Evolutionary conservation across 2,888 invertebrate species (phyloP).

Genomic region (Oscheius sp.): DNA sequence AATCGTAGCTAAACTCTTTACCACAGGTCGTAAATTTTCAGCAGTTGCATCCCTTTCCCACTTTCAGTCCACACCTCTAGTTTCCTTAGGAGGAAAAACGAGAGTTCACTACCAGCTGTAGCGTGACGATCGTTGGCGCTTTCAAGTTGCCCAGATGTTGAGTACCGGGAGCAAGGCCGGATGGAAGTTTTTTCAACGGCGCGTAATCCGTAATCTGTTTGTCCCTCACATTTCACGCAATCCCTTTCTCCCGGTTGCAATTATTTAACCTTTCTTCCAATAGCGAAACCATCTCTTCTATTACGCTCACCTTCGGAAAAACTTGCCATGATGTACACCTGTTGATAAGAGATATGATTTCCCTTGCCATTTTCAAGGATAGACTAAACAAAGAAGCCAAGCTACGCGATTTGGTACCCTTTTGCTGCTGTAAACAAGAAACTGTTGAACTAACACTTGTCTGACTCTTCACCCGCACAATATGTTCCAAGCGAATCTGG

Average conservation of each 20-base stretch:
- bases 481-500: background rate
- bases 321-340: background rate
- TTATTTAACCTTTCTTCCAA: constrained; percentile 6
- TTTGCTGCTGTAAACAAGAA: constrained; percentile 13
- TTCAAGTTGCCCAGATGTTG: constrained; percentile 5
- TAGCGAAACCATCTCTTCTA: background rate
- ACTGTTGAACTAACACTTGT: constrained; percentile 12
- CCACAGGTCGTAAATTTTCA: constrained; percentile 20
- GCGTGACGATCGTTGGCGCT: background rate
- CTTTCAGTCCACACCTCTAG: constrained; percentile 20
- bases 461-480: background rate
- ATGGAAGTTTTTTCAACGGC: constrained; percentile 14
- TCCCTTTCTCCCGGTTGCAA: background rate
- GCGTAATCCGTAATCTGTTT: constrained; percentile 28
- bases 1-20: constrained; percentile 7
- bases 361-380: background rate
- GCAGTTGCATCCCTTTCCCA: background rate
- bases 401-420: constrained; percentile 7
- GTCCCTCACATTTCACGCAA: constrained; percentile 21
- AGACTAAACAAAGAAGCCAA: constrained; percentile 9
- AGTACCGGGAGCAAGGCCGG: constrained; percentile 21
- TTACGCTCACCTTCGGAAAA: background rate
- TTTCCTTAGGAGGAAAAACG: background rate
- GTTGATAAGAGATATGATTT: background rate
- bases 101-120: too few relatives aligned